A percentile compares a stretch with the other conserved stretches of the same genome.
Evolutionary conservation across 2,888 invertebrate species (phyloP).

Genomic region (Tiliacea citrago): DNA sequence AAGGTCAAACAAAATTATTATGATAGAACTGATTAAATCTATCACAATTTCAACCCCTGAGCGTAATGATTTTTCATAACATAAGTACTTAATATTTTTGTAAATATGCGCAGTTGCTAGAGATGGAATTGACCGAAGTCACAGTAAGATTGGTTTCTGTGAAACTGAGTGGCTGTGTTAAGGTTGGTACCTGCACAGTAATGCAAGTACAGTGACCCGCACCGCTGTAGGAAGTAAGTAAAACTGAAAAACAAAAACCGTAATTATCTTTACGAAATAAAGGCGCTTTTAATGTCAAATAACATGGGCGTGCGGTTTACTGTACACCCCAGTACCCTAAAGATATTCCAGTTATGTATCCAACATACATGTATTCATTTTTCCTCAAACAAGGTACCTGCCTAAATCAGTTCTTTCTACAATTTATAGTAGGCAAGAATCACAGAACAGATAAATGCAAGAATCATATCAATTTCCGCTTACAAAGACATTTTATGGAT

Average conservation of each 20-base stretch:
- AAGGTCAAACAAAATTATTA: background rate
- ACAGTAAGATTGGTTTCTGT: background rate
- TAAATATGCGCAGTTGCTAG: too few species aligned
- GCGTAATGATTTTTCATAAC: background rate
- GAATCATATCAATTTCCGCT: conserved; percentile 67
- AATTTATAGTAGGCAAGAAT: conserved; percentile 46
- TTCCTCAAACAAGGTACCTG: background rate
- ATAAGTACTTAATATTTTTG: background rate
- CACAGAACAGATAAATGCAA: conserved; percentile 7
- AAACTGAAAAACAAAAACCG: background rate
- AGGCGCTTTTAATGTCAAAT: background rate
- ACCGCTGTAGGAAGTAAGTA: background rate
- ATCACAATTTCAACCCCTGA: background rate
- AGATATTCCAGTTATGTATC: background rate
- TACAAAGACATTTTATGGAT: conserved; percentile 59
- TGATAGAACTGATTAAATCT: background rate
- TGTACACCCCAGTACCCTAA: background rate
- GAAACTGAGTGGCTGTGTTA: background rate
- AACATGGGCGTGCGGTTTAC: background rate
- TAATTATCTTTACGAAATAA: too few species aligned
- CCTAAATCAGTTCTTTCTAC: conserved; percentile 9
- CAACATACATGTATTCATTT: too few species aligned
- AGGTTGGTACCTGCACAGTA: too few species aligned
- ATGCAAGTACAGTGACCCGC: background rate
- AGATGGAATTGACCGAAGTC: background rate